Evolutionary conservation across 2,888 invertebrate genomes (phyloP).

Genomic region (Fragum fragum): DNA sequence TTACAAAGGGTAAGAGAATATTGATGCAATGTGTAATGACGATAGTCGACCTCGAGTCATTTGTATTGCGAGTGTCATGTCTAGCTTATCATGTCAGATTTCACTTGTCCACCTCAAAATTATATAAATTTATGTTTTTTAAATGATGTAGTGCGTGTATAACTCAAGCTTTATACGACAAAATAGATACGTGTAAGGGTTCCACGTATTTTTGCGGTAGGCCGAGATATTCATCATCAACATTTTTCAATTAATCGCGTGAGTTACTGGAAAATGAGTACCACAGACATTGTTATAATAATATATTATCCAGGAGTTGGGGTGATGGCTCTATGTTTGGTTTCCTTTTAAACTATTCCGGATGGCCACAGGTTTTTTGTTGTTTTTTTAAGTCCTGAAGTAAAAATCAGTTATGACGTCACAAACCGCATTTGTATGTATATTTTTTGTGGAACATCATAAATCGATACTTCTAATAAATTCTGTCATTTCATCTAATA

Average conservation of each 20-base stretch:
- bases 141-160: too few relatives aligned
- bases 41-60: background rate
- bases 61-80: background rate
- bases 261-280: background rate
- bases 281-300: background rate
- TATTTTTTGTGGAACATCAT: too few relatives aligned
- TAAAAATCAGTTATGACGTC: too few relatives aligned
- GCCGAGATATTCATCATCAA: background rate
- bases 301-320: background rate
- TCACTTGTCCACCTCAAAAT: background rate
- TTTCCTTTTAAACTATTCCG: too few relatives aligned
- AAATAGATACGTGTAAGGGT: background rate
- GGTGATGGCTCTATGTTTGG: background rate
- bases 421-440: too few relatives aligned
- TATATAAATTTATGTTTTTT: background rate
- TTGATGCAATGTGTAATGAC: background rate
- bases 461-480: too few relatives aligned
- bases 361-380: too few relatives aligned
- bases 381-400: too few relatives aligned
- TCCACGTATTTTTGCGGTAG: background rate
- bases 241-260: background rate
- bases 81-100: background rate
- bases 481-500: too few relatives aligned
- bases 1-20: background rate
- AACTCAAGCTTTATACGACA: too few relatives aligned